Evolutionary conservation across 1,140 invertebrate species (phyloP), one percentile per base, ranked within the genome.

Genomic region (Portunus trituberculatus): DNA sequence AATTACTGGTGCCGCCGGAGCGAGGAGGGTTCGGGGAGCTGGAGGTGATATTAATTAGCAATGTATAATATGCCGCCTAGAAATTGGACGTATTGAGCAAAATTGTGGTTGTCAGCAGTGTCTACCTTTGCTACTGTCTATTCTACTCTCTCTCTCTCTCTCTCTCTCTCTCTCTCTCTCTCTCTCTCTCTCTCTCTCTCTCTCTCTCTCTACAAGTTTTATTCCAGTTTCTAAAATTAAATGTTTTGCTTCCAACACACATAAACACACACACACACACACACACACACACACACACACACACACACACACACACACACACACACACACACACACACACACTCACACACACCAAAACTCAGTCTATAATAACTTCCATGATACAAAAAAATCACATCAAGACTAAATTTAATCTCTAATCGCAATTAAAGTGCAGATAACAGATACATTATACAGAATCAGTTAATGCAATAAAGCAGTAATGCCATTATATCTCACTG

Each of bases 201-300:
- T 39, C 39, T 39, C 39, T 39, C 39, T 39, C 39, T 39, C 39
- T 39, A 39, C 39, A 39, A 39, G 39, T 39, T 6, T 39, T 16
- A 45, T 12, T 91, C 45, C 28, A 4, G 20, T 48, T 91, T 3
- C 6, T 31, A 20, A 92, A 6, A 92, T 14, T 39, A 20, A 92
- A 76, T 28, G 25, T 76, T 39, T 82, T 92, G 52, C n/a, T 39
- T 32, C 67, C n/a, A 20, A n/a, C 7, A 92, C 12, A 67, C 31
- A 92, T 16, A 92, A 14, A 92, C 8, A 92, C 32, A 92, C 20
- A 92, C 16, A 92, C 48, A 92, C 28, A 91, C 28, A 91, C 28
- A 91, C 28, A 91, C 28, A 91, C 28, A 91, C 28, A 91, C 28
- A 91, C 28, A 91, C 28, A 91, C 28, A 91, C 20, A 89, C 20